A percentile compares a stretch with the other conserved stretches of the same genome.
phyloP scores from a whole-genome alignment of 2,888 invertebrate species.

The Flabesymbios commensalis region DNA sequence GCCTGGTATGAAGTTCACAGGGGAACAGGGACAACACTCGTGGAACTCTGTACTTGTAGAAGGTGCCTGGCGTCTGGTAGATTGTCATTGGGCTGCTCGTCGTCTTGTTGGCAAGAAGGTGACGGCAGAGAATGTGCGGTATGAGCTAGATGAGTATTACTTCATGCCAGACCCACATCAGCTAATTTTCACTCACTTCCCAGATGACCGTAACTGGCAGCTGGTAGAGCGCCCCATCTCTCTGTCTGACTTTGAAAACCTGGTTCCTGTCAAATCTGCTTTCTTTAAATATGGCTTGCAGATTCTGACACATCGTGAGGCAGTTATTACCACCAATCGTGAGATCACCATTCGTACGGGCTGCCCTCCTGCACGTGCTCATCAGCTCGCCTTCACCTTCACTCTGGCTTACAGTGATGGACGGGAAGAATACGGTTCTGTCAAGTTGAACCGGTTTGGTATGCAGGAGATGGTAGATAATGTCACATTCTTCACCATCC shows the following conservation, averaged over 20 bases:
- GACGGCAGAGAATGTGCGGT: constrained; percentile 28
- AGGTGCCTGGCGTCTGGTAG: constrained; percentile 60
- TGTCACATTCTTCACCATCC: constrained; percentile 58
- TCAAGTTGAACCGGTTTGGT: constrained; percentile 53
- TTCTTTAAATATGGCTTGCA: constrained; percentile 62
- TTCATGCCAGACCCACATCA: constrained; percentile 61
- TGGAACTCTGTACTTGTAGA: constrained; percentile 62
- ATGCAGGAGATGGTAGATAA: constrained; percentile 59
- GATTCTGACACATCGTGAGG: constrained; percentile 59
- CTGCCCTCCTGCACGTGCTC: constrained; percentile 52
- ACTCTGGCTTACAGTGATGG: constrained; percentile 57
- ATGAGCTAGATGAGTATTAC: constrained; percentile 61
- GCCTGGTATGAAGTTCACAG: constrained; percentile 60
- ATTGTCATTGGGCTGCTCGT: constrained; percentile 62
- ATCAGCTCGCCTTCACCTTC: constrained; percentile 59
- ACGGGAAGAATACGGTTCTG: constrained; percentile 46
- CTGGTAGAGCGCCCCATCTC: constrained; percentile 52
- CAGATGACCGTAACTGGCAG: constrained; percentile 60
- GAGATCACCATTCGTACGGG: constrained; percentile 56
- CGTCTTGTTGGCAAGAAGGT: constrained; percentile 61
- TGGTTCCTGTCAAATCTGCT: constrained; percentile 61
- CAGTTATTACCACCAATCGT: constrained; percentile 55
- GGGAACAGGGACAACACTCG: constrained; percentile 59
- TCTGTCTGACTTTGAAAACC: constrained; percentile 60
- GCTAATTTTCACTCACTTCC: constrained; percentile 61